phyloP scores from a whole-genome alignment of 1,140 invertebrate species.

The Drosophila teissieri region DNA sequence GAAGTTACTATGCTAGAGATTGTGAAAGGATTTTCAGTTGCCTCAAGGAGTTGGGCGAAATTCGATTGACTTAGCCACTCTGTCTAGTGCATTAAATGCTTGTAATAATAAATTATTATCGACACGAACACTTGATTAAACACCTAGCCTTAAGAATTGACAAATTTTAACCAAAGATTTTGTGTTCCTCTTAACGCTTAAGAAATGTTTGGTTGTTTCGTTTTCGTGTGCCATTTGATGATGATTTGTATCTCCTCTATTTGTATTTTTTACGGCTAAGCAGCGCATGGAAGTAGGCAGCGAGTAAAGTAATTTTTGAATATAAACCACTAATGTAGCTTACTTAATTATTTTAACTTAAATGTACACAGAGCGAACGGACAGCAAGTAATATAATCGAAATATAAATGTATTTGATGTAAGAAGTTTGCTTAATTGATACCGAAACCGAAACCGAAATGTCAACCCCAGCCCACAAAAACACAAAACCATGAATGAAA shows the following conservation, averaged over 20 bases:
- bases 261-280: slow-evolving; percentile 17
- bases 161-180: slow-evolving; percentile 72
- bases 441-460: slow-evolving; percentile 52
- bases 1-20: slow-evolving; percentile 45
- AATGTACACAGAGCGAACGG: slow-evolving; percentile 62
- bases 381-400: slow-evolving; percentile 56
- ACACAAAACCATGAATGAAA: slow-evolving; percentile 27
- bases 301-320: slow-evolving; percentile 79
- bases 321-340: slow-evolving; percentile 74
- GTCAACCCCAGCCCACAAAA: slow-evolving; percentile 42
- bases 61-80: slow-evolving; percentile 63
- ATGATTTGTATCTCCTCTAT: not conserved
- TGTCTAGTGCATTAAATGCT: slow-evolving; percentile 74
- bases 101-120: slow-evolving; percentile 55
- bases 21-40: slow-evolving; percentile 32
- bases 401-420: slow-evolving; percentile 81
- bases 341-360: slow-evolving; percentile 79
- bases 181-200: slow-evolving; percentile 62
- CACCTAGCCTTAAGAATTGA: slow-evolving; percentile 55
- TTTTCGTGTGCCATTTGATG: slow-evolving; percentile 3
- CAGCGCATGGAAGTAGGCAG: slow-evolving; percentile 50
- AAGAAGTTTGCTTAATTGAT: slow-evolving; percentile 77
- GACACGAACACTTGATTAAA: slow-evolving; percentile 33
- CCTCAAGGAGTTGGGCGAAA: slow-evolving; percentile 44
- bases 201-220: slow-evolving; percentile 24